Conservation (phyloP, 2,797 vertebrate species). For the Corythornis leucogaster region DNA sequence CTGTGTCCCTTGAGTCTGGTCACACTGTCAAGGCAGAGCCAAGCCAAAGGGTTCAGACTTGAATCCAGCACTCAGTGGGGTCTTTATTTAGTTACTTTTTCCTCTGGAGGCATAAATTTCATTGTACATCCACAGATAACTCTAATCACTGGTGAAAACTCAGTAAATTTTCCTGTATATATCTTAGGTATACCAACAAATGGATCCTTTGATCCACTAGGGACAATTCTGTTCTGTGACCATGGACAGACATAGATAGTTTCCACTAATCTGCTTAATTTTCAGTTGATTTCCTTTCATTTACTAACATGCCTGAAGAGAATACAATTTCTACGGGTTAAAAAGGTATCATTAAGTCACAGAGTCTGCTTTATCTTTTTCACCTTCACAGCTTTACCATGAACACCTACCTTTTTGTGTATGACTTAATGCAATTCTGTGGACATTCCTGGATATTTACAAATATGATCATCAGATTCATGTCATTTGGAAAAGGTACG, state of each 20-base stretch:
- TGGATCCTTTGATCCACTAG: not conserved
- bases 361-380: not conserved
- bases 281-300: not conserved
- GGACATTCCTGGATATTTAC: slow-evolving; percentile 96
- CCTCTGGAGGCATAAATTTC: not conserved
- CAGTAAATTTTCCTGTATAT: not conserved
- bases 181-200: not conserved
- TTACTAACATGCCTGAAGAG: not conserved
- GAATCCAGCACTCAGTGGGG: not conserved
- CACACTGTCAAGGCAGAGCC: not conserved
- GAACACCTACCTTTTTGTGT: slow-evolving; percentile 86
- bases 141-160: not conserved
- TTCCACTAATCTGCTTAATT: not conserved
- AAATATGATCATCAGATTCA: slow-evolving; percentile 90
- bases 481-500: slow-evolving; percentile 93
- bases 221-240: not conserved
- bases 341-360: not conserved
- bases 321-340: not conserved
- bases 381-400: slow-evolving; percentile 80
- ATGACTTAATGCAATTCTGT: slow-evolving; percentile 95
- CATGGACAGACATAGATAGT: not conserved
- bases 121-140: not conserved
- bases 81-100: not conserved
- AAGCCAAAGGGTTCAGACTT: not conserved
- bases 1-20: fast-evolving